phyloP scores from a whole-genome alignment of 2,888 invertebrate species.

The Xestia ashworthii region DNA sequence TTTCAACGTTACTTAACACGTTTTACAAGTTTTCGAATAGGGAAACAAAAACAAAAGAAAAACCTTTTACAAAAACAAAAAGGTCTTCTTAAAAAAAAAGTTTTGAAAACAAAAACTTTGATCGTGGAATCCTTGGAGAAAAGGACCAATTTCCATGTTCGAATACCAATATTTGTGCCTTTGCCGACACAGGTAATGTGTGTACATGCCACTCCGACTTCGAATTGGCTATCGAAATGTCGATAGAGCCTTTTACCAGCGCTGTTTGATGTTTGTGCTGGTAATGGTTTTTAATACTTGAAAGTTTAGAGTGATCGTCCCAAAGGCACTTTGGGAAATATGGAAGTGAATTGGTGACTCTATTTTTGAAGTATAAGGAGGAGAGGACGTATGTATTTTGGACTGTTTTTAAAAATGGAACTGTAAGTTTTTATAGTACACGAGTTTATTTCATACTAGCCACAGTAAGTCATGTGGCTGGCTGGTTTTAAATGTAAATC shows the following conservation, averaged over 20 bases:
- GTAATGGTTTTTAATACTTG: slow-evolving; percentile 70
- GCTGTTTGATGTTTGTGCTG: slow-evolving; percentile 66
- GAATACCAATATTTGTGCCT: slow-evolving; percentile 61
- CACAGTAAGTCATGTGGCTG: too few relatives aligned
- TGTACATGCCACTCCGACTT: slow-evolving; percentile 73
- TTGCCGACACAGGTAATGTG: slow-evolving; percentile 74
- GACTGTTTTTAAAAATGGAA: not conserved
- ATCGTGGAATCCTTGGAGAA: slow-evolving; percentile 27
- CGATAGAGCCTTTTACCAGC: slow-evolving; percentile 66
- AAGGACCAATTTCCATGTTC: slow-evolving; percentile 59
- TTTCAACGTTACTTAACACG: too few relatives aligned
- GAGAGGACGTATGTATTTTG: not conserved
- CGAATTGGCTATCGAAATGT: slow-evolving; percentile 76
- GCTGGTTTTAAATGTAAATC: not conserved
- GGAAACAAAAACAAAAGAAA: slow-evolving; percentile 12
- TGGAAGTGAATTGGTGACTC: slow-evolving; percentile 25
- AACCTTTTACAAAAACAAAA: not conserved
- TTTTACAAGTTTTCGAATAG: slow-evolving; percentile 5
- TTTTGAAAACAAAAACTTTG: slow-evolving; percentile 30
- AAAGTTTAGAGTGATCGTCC: slow-evolving; percentile 55
- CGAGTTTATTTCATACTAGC: not conserved
- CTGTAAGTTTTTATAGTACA: not conserved
- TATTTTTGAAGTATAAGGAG: not conserved
- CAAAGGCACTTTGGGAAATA: slow-evolving; percentile 44
- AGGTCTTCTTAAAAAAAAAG: slow-evolving; percentile 24